Percentiles rank a stretch among this genome's conserved stretches.
These are phyloP conservation scores for Fragum whitleyi DNA, from an alignment of 2,888 invertebrate species.

Conservation along the genomic window DNA sequence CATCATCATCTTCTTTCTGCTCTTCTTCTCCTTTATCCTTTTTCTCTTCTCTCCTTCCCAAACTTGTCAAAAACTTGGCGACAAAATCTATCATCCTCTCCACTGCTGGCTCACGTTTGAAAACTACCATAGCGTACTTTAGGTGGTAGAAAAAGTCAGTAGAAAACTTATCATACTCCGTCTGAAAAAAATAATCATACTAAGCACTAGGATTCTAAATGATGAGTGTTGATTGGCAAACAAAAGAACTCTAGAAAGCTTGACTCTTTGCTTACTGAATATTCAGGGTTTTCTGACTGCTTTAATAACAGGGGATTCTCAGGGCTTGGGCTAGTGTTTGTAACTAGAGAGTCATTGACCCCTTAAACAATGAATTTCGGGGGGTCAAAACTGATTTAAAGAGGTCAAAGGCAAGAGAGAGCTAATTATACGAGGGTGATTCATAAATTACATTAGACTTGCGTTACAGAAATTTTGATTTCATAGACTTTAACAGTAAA, in stretches of 20 bases:
- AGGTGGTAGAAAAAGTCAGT: constrained; percentile 89
- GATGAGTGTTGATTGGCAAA: not conserved
- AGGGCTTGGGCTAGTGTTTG: too few species aligned
- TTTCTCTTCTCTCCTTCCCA: constrained; percentile 74
- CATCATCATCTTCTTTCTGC: constrained; percentile 54
- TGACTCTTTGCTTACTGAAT: not conserved
- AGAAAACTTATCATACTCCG: constrained; percentile 88
- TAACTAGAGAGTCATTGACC: too few species aligned
- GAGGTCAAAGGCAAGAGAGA: too few species aligned
- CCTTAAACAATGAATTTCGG: too few species aligned
- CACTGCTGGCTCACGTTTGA: constrained; percentile 90
- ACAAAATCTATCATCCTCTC: constrained; percentile 90
- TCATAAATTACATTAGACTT: too few species aligned
- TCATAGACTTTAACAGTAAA: too few species aligned
- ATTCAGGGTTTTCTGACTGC: not conserved
- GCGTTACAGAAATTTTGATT: too few species aligned
- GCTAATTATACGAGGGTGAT: too few species aligned
- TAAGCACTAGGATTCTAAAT: too few species aligned
- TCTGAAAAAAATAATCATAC: too few species aligned
- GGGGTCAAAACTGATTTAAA: too few species aligned
- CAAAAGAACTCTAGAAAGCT: not conserved
- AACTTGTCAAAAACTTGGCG: constrained; percentile 89
- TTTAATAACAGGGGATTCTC: not conserved
- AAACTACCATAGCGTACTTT: constrained; percentile 88
- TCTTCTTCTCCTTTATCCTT: constrained; percentile 47